phyloP scores from a whole-genome alignment of 2,888 invertebrate genomes.

The Rhynchonema sp. region DNA sequence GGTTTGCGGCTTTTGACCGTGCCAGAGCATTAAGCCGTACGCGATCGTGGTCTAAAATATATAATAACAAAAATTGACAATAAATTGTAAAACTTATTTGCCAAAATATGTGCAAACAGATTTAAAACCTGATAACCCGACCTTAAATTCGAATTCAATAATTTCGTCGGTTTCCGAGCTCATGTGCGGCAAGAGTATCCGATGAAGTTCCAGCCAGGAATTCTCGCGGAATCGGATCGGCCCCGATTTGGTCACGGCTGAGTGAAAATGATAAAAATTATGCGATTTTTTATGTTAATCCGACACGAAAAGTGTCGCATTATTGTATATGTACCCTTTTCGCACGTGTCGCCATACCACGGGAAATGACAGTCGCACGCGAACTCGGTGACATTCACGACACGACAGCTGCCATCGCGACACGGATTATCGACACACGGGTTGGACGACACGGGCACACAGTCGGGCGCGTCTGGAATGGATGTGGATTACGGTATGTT shows the following conservation, averaged over 20 bases:
- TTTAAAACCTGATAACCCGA: too few relatives aligned
- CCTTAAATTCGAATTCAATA: slow-evolving; percentile 27
- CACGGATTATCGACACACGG: neutral
- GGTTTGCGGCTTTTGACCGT: slow-evolving; percentile 44
- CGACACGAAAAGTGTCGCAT: too few relatives aligned
- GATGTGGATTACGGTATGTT: neutral
- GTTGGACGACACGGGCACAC: neutral
- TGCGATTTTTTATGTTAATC: too few relatives aligned
- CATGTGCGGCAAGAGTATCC: neutral
- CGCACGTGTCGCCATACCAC: slow-evolving; percentile 55
- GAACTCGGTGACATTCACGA: slow-evolving; percentile 39
- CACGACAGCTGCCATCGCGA: slow-evolving; percentile 48
- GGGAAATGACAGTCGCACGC: slow-evolving; percentile 62
- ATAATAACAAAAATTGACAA: too few relatives aligned
- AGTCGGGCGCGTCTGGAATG: neutral
- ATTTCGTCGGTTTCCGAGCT: neutral
- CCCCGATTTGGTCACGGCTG: too few relatives aligned
- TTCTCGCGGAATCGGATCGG: too few relatives aligned
- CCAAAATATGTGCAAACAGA: too few relatives aligned
- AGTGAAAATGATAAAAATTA: too few relatives aligned
- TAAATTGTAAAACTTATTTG: too few relatives aligned
- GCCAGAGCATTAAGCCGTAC: slow-evolving; percentile 67
- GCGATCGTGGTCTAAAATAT: slow-evolving; percentile 48
- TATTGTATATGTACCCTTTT: slow-evolving; percentile 50
- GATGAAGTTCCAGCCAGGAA: too few relatives aligned